Base-by-base conservation (phyloP, 35 echinoderm and acorn worm genomes). In the Ptychodera flava region DNA sequence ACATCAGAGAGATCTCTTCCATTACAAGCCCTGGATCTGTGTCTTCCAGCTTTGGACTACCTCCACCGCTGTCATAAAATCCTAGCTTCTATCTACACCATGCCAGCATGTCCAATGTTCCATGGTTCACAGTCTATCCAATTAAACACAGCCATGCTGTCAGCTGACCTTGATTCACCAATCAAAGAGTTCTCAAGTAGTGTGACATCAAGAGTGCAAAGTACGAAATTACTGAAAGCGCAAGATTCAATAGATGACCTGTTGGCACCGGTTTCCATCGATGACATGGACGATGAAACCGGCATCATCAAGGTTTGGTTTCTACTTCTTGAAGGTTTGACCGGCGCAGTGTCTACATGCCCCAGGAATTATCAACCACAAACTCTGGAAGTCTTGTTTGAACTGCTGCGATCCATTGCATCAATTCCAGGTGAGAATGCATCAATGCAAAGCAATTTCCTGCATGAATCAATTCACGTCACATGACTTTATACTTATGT, bases 21-120 rank as follows among this genome's bases (percentile, higher is more conserved):
- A 78, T 78, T 83, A 83, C 27, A 78, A 29, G 85, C 91, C 30
- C 85, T 99, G 16, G 96, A 99, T 79, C 93, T 99, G 52, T 99
- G 96, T 86, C 91, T 99, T 83, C 96, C 96, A 36, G 92, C 96
- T 34, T 83, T 99, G 15, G 93, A 99, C 85, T 99, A 99, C 31
- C 88, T 99, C 78, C 96, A 99, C 45, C 88, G 96, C 31, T 99
- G 96, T 83, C 96, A 99, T 86, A 99, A 99, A 89, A 99, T 99
- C 77, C 93, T 99, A 15, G 93, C 93, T 38, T 94, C 96, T 30
- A 99, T 99, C 77, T 93, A 99, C 80, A 85, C 81, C 34, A 99
- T 99, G 96, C 96, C 96, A n/a, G 91, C 92, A 22, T 88, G 86
- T 76, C 96, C 96, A 27, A 82, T 92, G 0, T 99, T 99, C 81